Base-by-base conservation (phyloP, 2,113 vertebrate species). In the Cathartes aura region DNA sequence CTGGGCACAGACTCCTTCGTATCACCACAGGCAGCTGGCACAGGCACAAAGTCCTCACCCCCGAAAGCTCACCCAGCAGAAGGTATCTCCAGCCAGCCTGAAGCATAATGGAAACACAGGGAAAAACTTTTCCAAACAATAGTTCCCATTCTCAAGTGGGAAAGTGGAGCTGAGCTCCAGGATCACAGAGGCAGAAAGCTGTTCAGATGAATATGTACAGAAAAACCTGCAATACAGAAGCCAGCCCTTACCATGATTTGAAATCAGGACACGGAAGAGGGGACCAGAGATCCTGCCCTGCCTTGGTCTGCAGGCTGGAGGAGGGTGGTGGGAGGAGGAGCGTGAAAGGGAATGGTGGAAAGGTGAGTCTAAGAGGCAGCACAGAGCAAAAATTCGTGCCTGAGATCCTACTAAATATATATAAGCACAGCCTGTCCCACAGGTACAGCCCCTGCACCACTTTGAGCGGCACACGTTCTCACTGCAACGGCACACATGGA, bases 401-500 rank as follows among this genome's bases (percentile, higher is more conserved):
- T 47, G 42, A 52, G 62, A 83, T 38, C 10, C 34, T 29, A 15
- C 70, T 53, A 67, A 83, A 75, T 40, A 47, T 8, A 27, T 2
- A 18, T 9, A 22, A 84, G 19, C 38, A 87, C 34, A 80, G 67
- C 18, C 56, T 72, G 58, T 26, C 68, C 48, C 76, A 76, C 36
- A 62, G 59, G 55, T 55, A 3, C 8, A n/a, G 43, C n/a, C 63
- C 15, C 36, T 71, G 29, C 50, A 52, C 5, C 19, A 3, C 53
- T 55, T 1, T 2, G 45, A 68, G 78, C 0, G 5, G 40, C 53
- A 47, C 82, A 42, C 1, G 1, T 50, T 50, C 34, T 75, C 62
- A 34, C 45, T 72, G 19, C 0, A 0, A 24, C 0, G 3, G 22
- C 19, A 38, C 8, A 7, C 68, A 20, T 7, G 15, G 45, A 82